phyloP scores from a whole-genome alignment of 2,888 invertebrate genomes.

The Drosophila borealis region DNA sequence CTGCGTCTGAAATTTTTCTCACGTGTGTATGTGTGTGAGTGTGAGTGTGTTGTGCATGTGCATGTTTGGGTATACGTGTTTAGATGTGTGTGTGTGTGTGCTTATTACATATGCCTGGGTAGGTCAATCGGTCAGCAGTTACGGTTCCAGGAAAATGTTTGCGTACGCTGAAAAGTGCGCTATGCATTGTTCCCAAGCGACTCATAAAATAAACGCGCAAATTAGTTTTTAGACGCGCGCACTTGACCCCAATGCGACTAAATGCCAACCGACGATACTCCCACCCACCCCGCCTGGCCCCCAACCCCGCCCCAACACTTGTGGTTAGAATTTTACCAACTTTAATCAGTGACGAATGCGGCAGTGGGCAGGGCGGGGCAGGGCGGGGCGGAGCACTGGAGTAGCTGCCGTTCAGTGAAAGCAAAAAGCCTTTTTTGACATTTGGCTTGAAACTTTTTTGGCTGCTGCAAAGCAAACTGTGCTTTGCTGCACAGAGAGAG shows the following conservation, averaged over 20 bases:
- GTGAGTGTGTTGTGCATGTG: constrained; percentile 38
- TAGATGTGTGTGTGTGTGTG: constrained; percentile 20
- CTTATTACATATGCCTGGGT: constrained; percentile 76
- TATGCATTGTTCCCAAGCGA: constrained; percentile 59
- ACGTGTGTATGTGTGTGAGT: constrained; percentile 37
- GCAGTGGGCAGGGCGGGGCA: neutral
- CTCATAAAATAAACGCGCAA: constrained; percentile 53
- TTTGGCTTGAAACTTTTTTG: constrained; percentile 50
- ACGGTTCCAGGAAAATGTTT: constrained; percentile 24
- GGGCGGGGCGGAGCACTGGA: constrained; percentile 6
- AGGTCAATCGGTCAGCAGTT: constrained; percentile 77
- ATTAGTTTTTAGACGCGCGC: constrained; percentile 64
- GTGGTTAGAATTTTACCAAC: constrained; percentile 41
- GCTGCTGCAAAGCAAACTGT: constrained; percentile 55
- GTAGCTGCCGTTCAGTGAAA: constrained; percentile 48
- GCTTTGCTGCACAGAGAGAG: constrained; percentile 65
- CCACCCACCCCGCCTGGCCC: neutral
- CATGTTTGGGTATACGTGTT: neutral
- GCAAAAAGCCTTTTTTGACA: constrained; percentile 50
- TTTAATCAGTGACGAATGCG: constrained; percentile 50
- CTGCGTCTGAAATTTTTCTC: constrained; percentile 68
- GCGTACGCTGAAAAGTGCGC: constrained; percentile 50
- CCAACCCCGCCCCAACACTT: constrained; percentile 3
- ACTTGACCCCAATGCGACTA: constrained; percentile 66
- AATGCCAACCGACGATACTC: constrained; percentile 14